phyloP scores from a whole-genome alignment of 2,113 vertebrate genomes.

The Atlantisia rogersi region DNA sequence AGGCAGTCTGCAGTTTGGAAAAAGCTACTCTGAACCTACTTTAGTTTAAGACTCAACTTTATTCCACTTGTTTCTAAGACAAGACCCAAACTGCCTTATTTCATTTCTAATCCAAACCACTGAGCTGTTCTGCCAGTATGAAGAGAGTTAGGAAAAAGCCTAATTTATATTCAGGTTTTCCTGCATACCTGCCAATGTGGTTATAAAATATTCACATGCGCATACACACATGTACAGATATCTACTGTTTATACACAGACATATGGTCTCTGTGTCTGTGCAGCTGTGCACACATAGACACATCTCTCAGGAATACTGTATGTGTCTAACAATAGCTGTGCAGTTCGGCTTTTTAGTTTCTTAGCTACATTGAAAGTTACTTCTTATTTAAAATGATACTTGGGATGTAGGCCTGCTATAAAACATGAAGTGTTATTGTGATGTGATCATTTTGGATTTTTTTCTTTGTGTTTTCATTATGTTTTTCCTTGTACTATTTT shows the following conservation, averaged over 20 bases:
- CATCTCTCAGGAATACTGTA: neutral
- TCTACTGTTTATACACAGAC: constrained; percentile 8
- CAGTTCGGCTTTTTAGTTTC: neutral
- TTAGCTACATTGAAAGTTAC: neutral
- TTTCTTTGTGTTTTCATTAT: neutral
- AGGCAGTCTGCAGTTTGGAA: constrained; percentile 16
- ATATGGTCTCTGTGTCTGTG: constrained; percentile 32
- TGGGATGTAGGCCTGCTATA: neutral
- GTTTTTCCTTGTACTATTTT: neutral
- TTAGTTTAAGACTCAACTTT: neutral
- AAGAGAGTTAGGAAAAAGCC: neutral
- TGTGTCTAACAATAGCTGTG: neutral
- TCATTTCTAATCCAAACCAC: neutral
- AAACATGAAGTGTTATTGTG: neutral
- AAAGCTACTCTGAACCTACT: neutral
- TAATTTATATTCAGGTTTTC: neutral
- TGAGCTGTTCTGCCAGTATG: neutral
- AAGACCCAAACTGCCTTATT: neutral
- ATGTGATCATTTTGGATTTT: neutral
- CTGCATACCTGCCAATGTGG: constrained; percentile 6
- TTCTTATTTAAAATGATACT: neutral
- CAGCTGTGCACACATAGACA: constrained; percentile 56
- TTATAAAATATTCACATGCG: neutral
- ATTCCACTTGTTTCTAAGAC: constrained; percentile 9
- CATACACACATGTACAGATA: neutral